Evolutionary conservation across 2,113 vertebrate genomes (phyloP).

Genomic region (Thermophis baileyi): DNA sequence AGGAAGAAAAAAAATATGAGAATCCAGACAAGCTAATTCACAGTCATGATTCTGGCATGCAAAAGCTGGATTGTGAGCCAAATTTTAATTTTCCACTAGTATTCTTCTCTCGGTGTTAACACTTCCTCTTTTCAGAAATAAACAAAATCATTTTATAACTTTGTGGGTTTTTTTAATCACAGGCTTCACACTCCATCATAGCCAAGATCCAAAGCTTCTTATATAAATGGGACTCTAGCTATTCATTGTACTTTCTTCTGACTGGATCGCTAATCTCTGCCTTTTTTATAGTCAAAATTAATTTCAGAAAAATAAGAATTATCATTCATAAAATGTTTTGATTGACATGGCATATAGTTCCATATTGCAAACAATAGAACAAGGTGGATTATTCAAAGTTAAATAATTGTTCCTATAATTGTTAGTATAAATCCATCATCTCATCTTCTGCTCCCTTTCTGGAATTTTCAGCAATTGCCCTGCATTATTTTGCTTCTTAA

Average conservation of each 20-base stretch:
- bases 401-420: constrained; percentile 18
- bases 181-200: constrained; percentile 26
- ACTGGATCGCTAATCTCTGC: constrained; percentile 21
- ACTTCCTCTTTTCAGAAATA: constrained; percentile 43
- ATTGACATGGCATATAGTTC: constrained; percentile 45
- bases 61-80: not conserved
- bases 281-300: constrained; percentile 39
- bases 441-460: not conserved
- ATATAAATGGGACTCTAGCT: constrained; percentile 36
- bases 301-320: constrained; percentile 51
- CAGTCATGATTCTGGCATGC: not conserved
- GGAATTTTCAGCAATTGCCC: not conserved
- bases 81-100: constrained; percentile 29
- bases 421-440: not conserved
- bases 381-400: constrained; percentile 22
- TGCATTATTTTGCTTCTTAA: not conserved
- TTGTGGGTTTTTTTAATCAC: constrained; percentile 25
- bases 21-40: not conserved
- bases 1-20: not conserved
- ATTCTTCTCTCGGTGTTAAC: constrained; percentile 38
- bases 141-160: constrained; percentile 34
- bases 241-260: constrained; percentile 25
- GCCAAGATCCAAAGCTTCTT: constrained; percentile 41
- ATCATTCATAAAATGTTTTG: constrained; percentile 39
- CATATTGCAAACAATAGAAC: constrained; percentile 34